Conservation (phyloP, 2,888 invertebrate genomes). For the Dichetophora obliterata region DNA sequence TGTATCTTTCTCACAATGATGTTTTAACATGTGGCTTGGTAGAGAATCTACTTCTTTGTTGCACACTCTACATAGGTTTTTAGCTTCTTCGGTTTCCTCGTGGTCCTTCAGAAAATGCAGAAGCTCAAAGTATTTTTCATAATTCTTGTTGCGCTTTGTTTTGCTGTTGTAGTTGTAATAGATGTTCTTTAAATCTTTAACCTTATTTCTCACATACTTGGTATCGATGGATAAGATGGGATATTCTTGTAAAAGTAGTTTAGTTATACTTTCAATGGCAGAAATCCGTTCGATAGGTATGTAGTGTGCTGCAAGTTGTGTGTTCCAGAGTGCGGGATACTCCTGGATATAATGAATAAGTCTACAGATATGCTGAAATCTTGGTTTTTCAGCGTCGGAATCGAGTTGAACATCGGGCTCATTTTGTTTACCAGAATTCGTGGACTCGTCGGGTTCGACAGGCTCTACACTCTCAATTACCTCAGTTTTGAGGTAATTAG, state of each 20-base stretch:
- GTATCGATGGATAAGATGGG: neutral
- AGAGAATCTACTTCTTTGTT: neutral
- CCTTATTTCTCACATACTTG: neutral
- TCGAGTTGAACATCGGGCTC: no score
- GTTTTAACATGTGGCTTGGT: neutral
- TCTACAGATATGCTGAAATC: neutral
- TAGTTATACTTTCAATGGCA: neutral
- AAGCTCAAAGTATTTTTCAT: neutral
- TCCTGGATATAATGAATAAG: slow-evolving; percentile 4
- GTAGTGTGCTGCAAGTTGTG: neutral
- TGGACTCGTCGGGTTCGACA: no score
- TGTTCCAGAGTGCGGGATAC: slow-evolving; percentile 23
- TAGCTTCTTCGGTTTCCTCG: neutral
- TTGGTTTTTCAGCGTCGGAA: neutral
- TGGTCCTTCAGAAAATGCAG: slow-evolving; percentile 7
- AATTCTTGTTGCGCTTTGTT: neutral
- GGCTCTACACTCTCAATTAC: no score
- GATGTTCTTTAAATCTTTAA: neutral
- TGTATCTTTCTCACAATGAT: neutral
- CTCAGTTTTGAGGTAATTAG: no score
- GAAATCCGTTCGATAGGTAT: slow-evolving; percentile 3
- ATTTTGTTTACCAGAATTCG: no score
- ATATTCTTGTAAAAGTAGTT: neutral
- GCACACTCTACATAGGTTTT: neutral
- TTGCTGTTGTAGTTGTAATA: slow-evolving; percentile 10